Evolutionary conservation across 2,113 vertebrate genomes (phyloP).

Genomic region (Callaeas wilsoni): DNA sequence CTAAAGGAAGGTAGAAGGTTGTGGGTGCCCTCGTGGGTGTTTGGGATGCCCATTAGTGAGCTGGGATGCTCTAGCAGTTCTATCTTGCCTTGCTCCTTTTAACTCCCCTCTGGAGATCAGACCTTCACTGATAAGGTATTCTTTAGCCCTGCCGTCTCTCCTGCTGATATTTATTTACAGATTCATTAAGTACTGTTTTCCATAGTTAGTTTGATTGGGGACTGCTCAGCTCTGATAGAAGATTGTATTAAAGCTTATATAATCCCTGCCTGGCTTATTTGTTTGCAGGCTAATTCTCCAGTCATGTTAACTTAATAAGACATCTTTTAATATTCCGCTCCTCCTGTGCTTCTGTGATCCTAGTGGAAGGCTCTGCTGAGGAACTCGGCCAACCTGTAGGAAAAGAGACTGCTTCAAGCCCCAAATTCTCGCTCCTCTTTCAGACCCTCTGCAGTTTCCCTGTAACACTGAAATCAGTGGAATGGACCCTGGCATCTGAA

Average conservation of each 20-base stretch:
- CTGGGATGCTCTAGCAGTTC: neutral
- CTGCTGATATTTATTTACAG: slow-evolving; percentile 15
- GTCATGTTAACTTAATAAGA: neutral
- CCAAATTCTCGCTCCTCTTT: neutral
- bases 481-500: neutral
- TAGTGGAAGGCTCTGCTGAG: neutral
- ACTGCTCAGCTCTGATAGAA: slow-evolving; percentile 22
- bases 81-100: neutral
- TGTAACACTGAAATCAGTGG: neutral
- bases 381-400: neutral
- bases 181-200: slow-evolving; percentile 31
- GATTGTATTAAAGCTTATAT: neutral
- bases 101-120: neutral
- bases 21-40: neutral
- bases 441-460: neutral
- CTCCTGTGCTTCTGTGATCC: neutral
- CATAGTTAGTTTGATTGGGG: slow-evolving; percentile 25
- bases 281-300: slow-evolving; percentile 25
- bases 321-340: neutral
- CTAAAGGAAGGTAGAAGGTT: neutral
- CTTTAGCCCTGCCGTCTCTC: neutral
- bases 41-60: neutral
- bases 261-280: slow-evolving; percentile 21
- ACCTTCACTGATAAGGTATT: neutral
- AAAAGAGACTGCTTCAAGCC: neutral